Base-by-base conservation (phyloP, 1,140 invertebrate species). In the Chelonus insularis region DNA sequence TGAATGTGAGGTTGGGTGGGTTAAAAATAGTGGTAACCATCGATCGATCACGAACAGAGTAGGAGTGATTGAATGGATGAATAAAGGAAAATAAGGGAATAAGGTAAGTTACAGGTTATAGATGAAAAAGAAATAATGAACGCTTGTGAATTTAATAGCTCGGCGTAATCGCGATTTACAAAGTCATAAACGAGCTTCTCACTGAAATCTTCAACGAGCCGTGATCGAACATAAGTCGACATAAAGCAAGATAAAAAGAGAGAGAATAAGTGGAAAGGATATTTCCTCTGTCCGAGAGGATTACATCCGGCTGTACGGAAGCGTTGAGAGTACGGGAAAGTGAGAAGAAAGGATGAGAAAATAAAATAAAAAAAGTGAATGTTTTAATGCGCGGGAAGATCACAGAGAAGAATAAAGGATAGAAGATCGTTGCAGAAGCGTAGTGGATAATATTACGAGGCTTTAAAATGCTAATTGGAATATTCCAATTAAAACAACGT, bases 401-500 rank as follows among this genome's bases (percentile, higher is more conserved):
- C 37, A 64, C 32, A 47, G 43, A 18, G 4, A 55, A 37, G 23
- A 14, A 5, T 25, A 32, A 47, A 41, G 7, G 29, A 11, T 29
- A 51, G 45, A 20, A 23, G 25, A 37, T 43, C 16, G 58, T 50
- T 57, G 21, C 32, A 55, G 39, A 54, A 41, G 51, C 25, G 41
- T 14, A 57, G 60, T 66, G 62, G 57, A 57, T 57, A 54, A 66
- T 60, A 60, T 66, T 64, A 64, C 57, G 58, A 50, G 25, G 50
- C 32, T 41, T 58, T 57, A 56, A 63, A 59, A 66, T 65, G 52
- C 51, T 60, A 73, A 73, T 73, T 72, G 71, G 64, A 66, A 70
- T 72, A 72, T 73, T 71, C 71, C 68, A 70, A 72, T 72, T 72
- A 72, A 72, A 70, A 66, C 60, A 66, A 64, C 68, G 68, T 39